phyloP scores from a whole-genome alignment of 2,797 vertebrate species.

The Pseudochromis fuscus region DNA sequence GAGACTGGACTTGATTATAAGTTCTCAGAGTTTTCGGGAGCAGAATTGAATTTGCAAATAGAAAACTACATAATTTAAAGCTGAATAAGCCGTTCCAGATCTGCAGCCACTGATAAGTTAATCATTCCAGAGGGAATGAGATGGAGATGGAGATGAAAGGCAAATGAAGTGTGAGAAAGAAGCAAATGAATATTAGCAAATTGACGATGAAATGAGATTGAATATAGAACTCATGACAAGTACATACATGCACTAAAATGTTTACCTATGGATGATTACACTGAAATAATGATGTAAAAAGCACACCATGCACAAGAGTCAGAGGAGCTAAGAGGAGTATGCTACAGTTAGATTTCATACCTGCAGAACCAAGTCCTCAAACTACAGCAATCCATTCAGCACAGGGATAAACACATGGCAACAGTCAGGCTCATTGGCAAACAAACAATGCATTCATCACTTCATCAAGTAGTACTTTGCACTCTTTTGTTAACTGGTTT shows the following conservation, averaged over 20 bases:
- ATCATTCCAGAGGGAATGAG: conserved; percentile 55
- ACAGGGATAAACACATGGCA: conserved; percentile 76
- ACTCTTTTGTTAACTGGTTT: conserved; percentile 4
- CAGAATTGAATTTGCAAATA: conserved; percentile 10
- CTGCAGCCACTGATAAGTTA: conserved; percentile 60
- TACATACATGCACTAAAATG: conserved; percentile 16
- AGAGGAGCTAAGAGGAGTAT: conserved; percentile 49
- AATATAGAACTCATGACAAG: conserved; percentile 6
- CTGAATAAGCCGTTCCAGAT: conserved; percentile 63
- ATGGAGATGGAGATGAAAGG: conserved; percentile 26
- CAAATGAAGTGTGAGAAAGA: conserved; percentile 22
- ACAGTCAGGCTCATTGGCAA: conserved; percentile 69
- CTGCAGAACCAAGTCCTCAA: conserved; percentile 88
- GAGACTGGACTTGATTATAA: not conserved
- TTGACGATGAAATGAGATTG: conserved; percentile 31
- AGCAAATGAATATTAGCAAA: conserved; percentile 45
- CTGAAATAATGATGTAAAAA: conserved; percentile 40
- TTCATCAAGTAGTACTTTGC: conserved; percentile 17
- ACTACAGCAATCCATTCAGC: conserved; percentile 83
- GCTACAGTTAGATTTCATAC: conserved; percentile 80
- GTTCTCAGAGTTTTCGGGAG: not conserved
- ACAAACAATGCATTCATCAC: conserved; percentile 57
- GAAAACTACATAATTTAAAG: conserved; percentile 25
- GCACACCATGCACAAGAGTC: conserved; percentile 72
- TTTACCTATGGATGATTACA: conserved; percentile 19